Evolutionary conservation across 2,888 invertebrate species (phyloP).

Genomic region (Prosapia bicincta): DNA sequence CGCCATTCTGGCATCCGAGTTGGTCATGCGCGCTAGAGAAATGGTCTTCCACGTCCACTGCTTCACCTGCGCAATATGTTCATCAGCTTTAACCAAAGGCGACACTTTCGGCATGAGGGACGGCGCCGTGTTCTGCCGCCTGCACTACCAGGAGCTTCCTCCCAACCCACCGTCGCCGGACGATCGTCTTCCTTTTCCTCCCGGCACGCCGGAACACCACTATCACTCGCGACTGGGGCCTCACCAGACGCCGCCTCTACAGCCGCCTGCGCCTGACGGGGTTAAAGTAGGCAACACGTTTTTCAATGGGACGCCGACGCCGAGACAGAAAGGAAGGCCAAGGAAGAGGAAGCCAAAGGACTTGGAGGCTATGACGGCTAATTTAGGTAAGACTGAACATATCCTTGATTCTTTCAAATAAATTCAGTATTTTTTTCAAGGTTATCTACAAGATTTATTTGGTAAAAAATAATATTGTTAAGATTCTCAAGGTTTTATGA

Average conservation of each 20-base stretch:
- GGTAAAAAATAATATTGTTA: no score
- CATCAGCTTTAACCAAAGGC: constrained; percentile 82
- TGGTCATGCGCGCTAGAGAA: constrained; percentile 93
- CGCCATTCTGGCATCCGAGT: constrained; percentile 82
- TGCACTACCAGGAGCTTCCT: constrained; percentile 55
- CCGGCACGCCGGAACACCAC: constrained; percentile 42
- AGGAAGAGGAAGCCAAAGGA: constrained; percentile 91
- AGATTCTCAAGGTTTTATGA: no score
- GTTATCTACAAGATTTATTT: no score
- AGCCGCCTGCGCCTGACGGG: constrained; percentile 33
- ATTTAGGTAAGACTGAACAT: constrained; percentile 71
- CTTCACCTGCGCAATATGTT: constrained; percentile 89
- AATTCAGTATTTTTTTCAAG: no score
- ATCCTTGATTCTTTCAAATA: no score
- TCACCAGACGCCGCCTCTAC: constrained; percentile 27
- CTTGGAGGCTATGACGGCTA: constrained; percentile 79
- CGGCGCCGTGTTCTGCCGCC: constrained; percentile 82
- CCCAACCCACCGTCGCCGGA: constrained; percentile 43
- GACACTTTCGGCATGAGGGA: constrained; percentile 94
- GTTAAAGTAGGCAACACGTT: constrained; percentile 45
- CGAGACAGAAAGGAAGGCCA: constrained; percentile 88
- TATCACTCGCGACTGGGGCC: constrained; percentile 52
- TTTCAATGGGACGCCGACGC: constrained; percentile 60
- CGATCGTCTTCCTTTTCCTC: constrained; percentile 24
- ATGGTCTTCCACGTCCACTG: constrained; percentile 93